Evolutionary conservation across 2,113 vertebrate genomes (phyloP).

Genomic region (Salvator merianae): DNA sequence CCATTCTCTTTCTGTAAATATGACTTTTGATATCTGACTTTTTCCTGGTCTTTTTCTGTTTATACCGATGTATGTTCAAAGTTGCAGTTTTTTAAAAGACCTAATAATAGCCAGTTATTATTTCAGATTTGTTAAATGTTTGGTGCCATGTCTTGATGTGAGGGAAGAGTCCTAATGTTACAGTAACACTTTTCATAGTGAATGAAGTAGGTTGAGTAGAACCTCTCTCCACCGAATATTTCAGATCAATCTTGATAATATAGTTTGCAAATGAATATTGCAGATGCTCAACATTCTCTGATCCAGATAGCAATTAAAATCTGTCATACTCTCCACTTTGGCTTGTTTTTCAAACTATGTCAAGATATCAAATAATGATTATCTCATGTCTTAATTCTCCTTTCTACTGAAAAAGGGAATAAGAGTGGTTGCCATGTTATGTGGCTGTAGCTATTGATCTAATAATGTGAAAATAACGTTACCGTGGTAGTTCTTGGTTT

Average conservation of each 20-base stretch:
- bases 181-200: too few relatives aligned
- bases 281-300: too few relatives aligned
- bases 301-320: too few relatives aligned
- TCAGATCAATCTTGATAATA: neutral
- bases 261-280: neutral
- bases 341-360: conserved; percentile 26
- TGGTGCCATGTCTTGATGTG: too few relatives aligned
- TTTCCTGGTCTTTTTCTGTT: too few relatives aligned
- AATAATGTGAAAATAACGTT: too few relatives aligned
- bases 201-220: neutral
- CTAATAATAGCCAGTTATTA: too few relatives aligned
- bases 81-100: too few relatives aligned
- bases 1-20: too few relatives aligned
- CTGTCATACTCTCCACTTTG: neutral
- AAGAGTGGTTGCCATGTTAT: conserved; percentile 25
- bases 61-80: too few relatives aligned
- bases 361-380: conserved; percentile 22
- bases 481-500: conserved; percentile 20
- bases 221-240: neutral
- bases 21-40: too few relatives aligned
- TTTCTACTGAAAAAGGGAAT: conserved; percentile 21
- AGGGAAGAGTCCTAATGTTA: neutral
- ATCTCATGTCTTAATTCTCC: conserved; percentile 45
- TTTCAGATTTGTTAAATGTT: too few relatives aligned
- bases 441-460: conserved; percentile 22